Evolutionary conservation across 2,888 invertebrate genomes (phyloP).

Genomic region (Eueremaeus valkanovi): DNA sequence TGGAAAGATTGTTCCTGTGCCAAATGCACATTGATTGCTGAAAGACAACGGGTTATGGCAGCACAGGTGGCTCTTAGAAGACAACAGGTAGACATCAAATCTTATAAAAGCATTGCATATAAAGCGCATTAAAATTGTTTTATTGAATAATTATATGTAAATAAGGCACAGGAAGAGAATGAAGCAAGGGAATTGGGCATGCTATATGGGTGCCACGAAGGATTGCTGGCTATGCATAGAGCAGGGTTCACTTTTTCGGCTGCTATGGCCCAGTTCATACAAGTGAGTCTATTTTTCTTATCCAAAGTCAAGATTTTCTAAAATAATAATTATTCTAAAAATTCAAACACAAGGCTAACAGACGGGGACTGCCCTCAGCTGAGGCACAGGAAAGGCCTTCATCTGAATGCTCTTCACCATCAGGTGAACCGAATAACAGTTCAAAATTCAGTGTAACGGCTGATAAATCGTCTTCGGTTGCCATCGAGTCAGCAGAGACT

Average conservation of each 20-base stretch:
- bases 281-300: too few relatives aligned
- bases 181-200: conserved; percentile 91
- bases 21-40: conserved; percentile 96
- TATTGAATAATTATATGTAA: background rate
- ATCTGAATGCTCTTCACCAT: conserved; percentile 23
- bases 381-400: background rate
- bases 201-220: conserved; percentile 66
- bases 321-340: too few relatives aligned
- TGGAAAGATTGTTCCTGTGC: conserved; percentile 98
- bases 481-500: background rate
- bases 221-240: conserved; percentile 47
- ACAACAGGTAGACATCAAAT: conserved; percentile 48
- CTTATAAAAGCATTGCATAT: background rate
- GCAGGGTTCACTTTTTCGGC: conserved; percentile 49
- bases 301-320: too few relatives aligned
- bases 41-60: conserved; percentile 96
- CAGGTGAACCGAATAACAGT: conserved; percentile 2
- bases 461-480: background rate
- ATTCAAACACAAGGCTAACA: background rate
- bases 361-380: background rate
- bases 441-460: background rate
- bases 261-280: conserved; percentile 47
- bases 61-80: conserved; percentile 68
- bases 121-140: background rate
- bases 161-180: conserved; percentile 84